phyloP scores from a whole-genome alignment of 2,797 vertebrate species.

The Alexandromys oeconomus region DNA sequence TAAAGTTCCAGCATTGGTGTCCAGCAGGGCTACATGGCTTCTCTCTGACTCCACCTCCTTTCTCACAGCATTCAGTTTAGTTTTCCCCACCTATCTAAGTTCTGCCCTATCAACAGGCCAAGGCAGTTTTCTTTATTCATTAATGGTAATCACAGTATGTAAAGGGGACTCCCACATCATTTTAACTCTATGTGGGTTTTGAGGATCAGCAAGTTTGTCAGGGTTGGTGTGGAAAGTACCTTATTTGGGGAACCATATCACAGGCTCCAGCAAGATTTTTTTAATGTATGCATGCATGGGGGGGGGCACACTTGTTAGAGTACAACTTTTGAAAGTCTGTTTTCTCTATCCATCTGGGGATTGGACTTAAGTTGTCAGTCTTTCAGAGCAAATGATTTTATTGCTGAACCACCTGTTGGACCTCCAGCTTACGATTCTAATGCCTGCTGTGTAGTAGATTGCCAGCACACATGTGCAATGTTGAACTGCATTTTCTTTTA shows the following conservation, averaged over 20 bases:
- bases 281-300: background rate
- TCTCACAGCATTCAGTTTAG: too few species aligned
- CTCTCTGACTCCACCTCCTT: too few species aligned
- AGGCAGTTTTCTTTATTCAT: too few species aligned
- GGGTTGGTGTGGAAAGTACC: background rate
- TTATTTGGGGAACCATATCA: background rate
- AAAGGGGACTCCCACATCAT: too few species aligned
- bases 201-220: background rate
- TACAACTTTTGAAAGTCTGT: background rate
- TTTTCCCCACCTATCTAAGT: too few species aligned
- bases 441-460: background rate
- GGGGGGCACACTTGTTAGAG: background rate
- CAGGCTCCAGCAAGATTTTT: too few species aligned
- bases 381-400: background rate
- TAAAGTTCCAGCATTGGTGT: too few species aligned
- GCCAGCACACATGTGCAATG: background rate
- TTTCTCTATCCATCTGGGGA: background rate
- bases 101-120: too few species aligned
- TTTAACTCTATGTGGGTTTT: background rate
- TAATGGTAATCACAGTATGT: too few species aligned
- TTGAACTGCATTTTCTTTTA: conserved; percentile 14
- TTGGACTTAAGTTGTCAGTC: background rate
- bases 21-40: too few species aligned
- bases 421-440: background rate
- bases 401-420: background rate